phyloP scores from a whole-genome alignment of 2,888 invertebrate genomes.

The Pyrocoelia pectoralis region DNA sequence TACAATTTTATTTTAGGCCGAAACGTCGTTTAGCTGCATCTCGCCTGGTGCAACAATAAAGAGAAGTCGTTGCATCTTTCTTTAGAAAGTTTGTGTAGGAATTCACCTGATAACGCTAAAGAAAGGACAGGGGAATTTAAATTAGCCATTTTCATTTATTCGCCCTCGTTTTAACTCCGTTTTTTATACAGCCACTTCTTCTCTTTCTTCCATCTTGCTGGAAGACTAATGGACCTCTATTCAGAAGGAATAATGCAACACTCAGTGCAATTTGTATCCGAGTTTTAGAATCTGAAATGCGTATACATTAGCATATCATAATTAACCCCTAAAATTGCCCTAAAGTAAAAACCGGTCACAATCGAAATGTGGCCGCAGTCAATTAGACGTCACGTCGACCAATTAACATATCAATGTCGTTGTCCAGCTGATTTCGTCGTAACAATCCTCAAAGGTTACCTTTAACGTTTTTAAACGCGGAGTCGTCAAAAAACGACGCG shows the following conservation, averaged over 20 bases:
- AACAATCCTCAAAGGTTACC: too few species aligned
- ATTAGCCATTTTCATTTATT: constrained; percentile 59
- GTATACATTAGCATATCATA: not conserved
- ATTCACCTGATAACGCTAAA: constrained; percentile 26
- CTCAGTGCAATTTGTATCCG: constrained; percentile 55
- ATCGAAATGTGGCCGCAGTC: not conserved
- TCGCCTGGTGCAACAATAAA: constrained; percentile 5
- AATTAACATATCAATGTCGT: not conserved
- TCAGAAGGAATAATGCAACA: constrained; percentile 55
- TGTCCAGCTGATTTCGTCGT: not conserved
- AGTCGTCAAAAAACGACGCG: constrained; percentile 49
- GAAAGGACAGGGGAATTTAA: constrained; percentile 53
- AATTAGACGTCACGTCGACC: not conserved
- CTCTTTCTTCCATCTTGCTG: constrained; percentile 46
- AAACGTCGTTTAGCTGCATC: constrained; percentile 18
- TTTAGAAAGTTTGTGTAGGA: constrained; percentile 14
- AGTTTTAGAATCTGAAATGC: constrained; percentile 18
- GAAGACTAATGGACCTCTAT: constrained; percentile 56
- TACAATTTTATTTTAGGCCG: constrained; percentile 45
- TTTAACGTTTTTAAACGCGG: constrained; percentile 17
- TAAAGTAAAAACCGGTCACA: not conserved
- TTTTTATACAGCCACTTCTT: constrained; percentile 47
- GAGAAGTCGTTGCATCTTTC: constrained; percentile 15
- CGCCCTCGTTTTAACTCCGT: constrained; percentile 54
- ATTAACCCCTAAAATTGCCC: not conserved